Conservation (phyloP, 2,797 vertebrate species). For the Anguilla megastoma region DNA sequence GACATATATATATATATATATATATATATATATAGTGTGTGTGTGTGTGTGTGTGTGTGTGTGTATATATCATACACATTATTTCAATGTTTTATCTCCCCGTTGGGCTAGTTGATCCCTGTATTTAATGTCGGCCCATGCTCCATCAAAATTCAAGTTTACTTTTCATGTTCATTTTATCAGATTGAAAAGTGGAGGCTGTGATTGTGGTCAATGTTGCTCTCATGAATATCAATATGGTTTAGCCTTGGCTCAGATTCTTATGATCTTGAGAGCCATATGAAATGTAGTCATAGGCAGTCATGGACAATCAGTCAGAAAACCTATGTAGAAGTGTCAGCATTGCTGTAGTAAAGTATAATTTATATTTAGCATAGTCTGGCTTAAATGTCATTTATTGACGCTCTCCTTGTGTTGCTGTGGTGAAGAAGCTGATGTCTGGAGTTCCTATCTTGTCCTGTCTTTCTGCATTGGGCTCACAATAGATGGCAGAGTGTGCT, state of each 20-base stretch:
- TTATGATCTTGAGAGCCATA: neutral
- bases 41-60: constrained; percentile 17
- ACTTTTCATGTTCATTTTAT: constrained; percentile 49
- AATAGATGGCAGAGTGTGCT: neutral
- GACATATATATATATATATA: neutral
- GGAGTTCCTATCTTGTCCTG: neutral
- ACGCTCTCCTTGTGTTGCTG: neutral
- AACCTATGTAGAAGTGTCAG: neutral
- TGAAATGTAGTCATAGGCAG: neutral
- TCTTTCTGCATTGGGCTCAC: constrained; percentile 8
- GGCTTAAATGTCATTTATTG: neutral
- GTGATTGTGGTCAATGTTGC: neutral
- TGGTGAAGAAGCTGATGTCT: neutral
- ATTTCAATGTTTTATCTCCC: neutral
- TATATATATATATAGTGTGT: neutral
- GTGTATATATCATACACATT: constrained; percentile 16
- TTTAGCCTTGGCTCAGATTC: neutral
- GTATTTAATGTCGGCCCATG: constrained; percentile 40
- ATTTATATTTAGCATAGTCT: neutral
- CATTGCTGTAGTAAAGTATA: neutral
- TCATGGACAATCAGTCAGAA: neutral
- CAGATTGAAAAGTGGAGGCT: neutral
- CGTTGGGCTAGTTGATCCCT: constrained; percentile 27
- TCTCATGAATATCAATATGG: neutral
- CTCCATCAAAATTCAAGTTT: constrained; percentile 53